phyloP scores from a whole-genome alignment of 2,113 vertebrate species.

The Eublepharis macularius region DNA sequence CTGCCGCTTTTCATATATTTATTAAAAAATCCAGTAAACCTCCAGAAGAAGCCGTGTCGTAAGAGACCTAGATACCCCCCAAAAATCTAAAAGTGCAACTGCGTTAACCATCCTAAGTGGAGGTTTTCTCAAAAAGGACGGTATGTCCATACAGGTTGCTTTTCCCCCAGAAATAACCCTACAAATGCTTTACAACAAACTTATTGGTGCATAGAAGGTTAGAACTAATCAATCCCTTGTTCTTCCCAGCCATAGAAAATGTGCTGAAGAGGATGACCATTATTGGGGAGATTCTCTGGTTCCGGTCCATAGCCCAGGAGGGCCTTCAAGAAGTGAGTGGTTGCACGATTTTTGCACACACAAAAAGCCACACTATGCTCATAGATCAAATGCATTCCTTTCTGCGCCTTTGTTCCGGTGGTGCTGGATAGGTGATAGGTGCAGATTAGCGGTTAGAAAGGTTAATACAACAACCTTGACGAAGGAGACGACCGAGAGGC shows the following conservation, averaged over 20 bases:
- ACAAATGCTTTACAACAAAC: neutral
- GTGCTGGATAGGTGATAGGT: too few species aligned
- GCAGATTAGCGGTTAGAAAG: too few species aligned
- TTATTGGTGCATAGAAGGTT: neutral
- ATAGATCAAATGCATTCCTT: neutral
- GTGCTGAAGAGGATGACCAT: slow-evolving; percentile 94
- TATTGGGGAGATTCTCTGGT: slow-evolving; percentile 92
- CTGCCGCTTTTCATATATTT: neutral
- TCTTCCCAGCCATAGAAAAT: slow-evolving; percentile 82
- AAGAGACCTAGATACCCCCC: neutral
- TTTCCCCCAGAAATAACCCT: neutral
- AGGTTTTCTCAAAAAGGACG: neutral
- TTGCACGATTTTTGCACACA: too few species aligned
- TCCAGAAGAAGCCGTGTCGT: neutral
- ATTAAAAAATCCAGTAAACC: neutral
- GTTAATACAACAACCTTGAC: too few species aligned
- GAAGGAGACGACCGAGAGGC: too few species aligned
- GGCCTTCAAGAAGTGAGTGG: slow-evolving; percentile 84
- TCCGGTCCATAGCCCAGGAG: slow-evolving; percentile 85
- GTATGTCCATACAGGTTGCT: neutral
- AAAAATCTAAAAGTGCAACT: neutral
- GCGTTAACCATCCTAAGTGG: neutral
- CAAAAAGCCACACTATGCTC: too few species aligned
- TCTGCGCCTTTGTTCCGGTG: neutral
- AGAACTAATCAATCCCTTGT: neutral